These are phyloP conservation scores for Odontomachus brunneus DNA, from an alignment of 1,140 invertebrate genomes.

Conservation along the genomic window DNA sequence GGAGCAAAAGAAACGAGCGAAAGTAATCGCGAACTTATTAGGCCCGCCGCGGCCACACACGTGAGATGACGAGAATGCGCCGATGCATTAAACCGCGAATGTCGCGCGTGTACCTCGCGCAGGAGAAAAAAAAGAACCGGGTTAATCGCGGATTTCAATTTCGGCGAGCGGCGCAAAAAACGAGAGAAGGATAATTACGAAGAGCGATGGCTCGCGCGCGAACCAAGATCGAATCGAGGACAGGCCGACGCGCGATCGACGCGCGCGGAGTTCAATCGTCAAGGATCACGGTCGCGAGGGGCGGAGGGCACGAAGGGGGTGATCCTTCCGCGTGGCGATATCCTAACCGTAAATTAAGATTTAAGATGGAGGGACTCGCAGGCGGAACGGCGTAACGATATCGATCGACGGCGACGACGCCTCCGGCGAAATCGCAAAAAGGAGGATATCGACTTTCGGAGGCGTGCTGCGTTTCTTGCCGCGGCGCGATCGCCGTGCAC, in stretches of 20 bases:
- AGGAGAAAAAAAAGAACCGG: too few relatives aligned
- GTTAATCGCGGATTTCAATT: slow-evolving; percentile 34
- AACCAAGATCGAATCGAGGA: slow-evolving; percentile 29
- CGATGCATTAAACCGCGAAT: slow-evolving; percentile 42
- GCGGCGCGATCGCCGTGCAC: slow-evolving; percentile 8
- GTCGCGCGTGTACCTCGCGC: slow-evolving; percentile 16
- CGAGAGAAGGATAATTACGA: slow-evolving; percentile 55
- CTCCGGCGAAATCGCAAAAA: slow-evolving; percentile 53
- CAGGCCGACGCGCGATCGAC: neutral
- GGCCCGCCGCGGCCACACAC: slow-evolving; percentile 59
- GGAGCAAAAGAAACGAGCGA: slow-evolving; percentile 54
- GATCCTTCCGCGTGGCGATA: slow-evolving; percentile 43
- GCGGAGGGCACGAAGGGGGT: neutral
- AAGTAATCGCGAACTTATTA: slow-evolving; percentile 53
- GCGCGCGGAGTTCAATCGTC: neutral
- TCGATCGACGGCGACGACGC: slow-evolving; percentile 36
- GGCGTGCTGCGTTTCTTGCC: neutral
- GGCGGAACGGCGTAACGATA: slow-evolving; percentile 30
- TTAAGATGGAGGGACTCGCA: slow-evolving; percentile 34
- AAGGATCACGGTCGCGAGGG: neutral
- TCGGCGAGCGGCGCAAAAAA: slow-evolving; percentile 26
- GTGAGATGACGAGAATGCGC: slow-evolving; percentile 28
- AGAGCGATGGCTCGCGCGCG: slow-evolving; percentile 27
- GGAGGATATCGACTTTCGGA: slow-evolving; percentile 49
- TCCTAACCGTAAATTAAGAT: slow-evolving; percentile 50